Percentiles rank a stretch among this genome's conserved stretches.
These are phyloP conservation scores for Acanthosepion esculentum DNA, from an alignment of 2,888 invertebrate species.

Conservation along the genomic window DNA sequence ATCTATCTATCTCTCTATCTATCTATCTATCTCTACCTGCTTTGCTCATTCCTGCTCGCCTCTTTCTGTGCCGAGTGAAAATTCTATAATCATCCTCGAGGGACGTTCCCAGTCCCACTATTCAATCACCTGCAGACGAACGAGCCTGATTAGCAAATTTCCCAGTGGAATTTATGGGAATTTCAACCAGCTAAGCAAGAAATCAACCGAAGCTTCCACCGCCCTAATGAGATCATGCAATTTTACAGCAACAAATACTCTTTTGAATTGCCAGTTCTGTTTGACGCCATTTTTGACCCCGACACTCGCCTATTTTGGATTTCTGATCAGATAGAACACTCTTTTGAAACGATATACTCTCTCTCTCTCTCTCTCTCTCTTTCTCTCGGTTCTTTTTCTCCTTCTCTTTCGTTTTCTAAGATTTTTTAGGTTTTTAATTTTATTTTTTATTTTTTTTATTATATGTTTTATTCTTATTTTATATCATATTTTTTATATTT, in stretches of 20 bases:
- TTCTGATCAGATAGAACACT: background rate
- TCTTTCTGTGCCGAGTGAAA: background rate
- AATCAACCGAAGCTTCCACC: slow-evolving; percentile 33
- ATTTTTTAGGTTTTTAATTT: no score
- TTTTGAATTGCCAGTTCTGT: background rate
- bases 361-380: background rate
- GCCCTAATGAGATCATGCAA: slow-evolving; percentile 33
- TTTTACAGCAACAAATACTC: slow-evolving; percentile 33
- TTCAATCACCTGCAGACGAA: slow-evolving; percentile 33
- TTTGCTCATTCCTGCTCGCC: background rate
- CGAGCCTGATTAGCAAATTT: slow-evolving; percentile 33
- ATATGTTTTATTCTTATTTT: no score
- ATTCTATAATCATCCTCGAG: background rate
- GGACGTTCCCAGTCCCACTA: slow-evolving; percentile 5
- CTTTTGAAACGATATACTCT: background rate
- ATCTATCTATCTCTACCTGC: background rate
- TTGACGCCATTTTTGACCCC: slow-evolving; percentile 33
- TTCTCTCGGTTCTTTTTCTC: background rate
- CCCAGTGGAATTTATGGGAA: slow-evolving; percentile 33
- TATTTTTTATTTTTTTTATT: no score
- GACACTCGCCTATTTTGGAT: background rate
- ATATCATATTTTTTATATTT: no score
- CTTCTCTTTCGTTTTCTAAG: background rate
- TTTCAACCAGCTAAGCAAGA: slow-evolving; percentile 23
- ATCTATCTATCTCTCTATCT: background rate